These are phyloP conservation scores for Anoplius nigerrimus DNA, from an alignment of 2,888 invertebrate genomes.

Conservation along the genomic window DNA sequence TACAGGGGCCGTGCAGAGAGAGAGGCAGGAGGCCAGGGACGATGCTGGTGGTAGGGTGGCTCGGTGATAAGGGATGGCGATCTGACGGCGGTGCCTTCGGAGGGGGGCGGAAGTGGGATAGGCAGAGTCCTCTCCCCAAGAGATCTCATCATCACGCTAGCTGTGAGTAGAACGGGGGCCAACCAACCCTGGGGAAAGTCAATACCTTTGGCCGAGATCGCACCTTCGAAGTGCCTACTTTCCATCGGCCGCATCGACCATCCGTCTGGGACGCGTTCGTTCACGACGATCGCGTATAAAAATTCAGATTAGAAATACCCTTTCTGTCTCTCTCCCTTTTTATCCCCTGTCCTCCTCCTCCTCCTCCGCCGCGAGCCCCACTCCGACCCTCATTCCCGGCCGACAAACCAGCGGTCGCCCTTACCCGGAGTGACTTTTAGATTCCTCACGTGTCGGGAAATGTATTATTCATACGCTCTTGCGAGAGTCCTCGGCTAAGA, in stretches of 20 bases:
- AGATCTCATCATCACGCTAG: slow-evolving; percentile 62
- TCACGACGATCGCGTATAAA: slow-evolving; percentile 27
- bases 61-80: slow-evolving; percentile 10
- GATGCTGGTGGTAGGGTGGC: slow-evolving; percentile 1
- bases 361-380: not conserved
- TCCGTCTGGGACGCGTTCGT: slow-evolving; percentile 24
- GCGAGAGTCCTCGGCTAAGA: too few relatives aligned
- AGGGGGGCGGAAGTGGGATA: slow-evolving; percentile 26
- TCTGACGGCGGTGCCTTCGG: too few relatives aligned
- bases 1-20: slow-evolving; percentile 32
- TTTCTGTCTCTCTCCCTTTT: not conserved
- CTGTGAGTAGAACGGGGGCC: slow-evolving; percentile 39
- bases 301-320: slow-evolving; percentile 36
- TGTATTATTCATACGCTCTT: too few relatives aligned
- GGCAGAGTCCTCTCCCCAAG: slow-evolving; percentile 47
- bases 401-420: not conserved
- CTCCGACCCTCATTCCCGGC: not conserved
- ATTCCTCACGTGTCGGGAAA: too few relatives aligned
- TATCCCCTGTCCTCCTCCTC: not conserved
- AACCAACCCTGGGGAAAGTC: slow-evolving; percentile 56
- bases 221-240: slow-evolving; percentile 48
- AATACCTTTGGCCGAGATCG: slow-evolving; percentile 61
- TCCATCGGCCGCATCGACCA: slow-evolving; percentile 3
- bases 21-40: not conserved
- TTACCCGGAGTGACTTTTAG: too few relatives aligned